These are phyloP conservation scores for Syrphus vitripennis DNA, from an alignment of 2,888 invertebrate genomes.

Conservation along the genomic window DNA sequence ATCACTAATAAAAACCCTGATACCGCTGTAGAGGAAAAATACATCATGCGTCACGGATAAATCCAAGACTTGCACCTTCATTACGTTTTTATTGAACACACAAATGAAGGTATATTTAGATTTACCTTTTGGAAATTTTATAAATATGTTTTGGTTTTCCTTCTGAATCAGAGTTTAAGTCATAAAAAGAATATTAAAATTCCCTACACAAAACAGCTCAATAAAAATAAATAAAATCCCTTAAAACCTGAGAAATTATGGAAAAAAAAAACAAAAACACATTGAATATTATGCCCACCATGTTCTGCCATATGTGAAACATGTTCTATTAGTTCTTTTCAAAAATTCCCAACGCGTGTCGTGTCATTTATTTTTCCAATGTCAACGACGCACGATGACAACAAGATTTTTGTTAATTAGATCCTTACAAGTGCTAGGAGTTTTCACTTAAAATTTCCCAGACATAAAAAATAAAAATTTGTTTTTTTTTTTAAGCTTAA, in stretches of 20 bases:
- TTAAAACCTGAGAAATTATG: background rate
- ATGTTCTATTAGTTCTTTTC: background rate
- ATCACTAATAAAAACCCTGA: no score
- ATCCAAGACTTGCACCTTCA: background rate
- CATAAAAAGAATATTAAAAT: background rate
- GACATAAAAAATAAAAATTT: background rate
- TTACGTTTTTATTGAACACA: background rate
- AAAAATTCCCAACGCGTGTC: constrained; percentile 14
- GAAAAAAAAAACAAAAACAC: background rate
- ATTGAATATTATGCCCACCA: background rate
- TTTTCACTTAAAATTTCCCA: background rate
- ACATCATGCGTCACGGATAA: background rate
- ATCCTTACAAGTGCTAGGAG: constrained; percentile 9
- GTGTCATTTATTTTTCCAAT: constrained; percentile 1
- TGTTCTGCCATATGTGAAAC: constrained; percentile 12
- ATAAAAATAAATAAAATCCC: background rate
- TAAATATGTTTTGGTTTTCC: background rate
- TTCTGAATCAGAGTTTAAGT: background rate
- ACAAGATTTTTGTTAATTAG: constrained; percentile 4
- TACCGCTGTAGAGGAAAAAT: no score
- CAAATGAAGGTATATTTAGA: background rate
- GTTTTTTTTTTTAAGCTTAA: background rate
- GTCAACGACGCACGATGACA: background rate
- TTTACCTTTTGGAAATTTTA: background rate
- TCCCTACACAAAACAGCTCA: background rate